A percentile compares a stretch with the other conserved stretches of the same genome.
Evolutionary conservation across 2,797 vertebrate genomes (phyloP).

Genomic region (Tokudaia muenninki): DNA sequence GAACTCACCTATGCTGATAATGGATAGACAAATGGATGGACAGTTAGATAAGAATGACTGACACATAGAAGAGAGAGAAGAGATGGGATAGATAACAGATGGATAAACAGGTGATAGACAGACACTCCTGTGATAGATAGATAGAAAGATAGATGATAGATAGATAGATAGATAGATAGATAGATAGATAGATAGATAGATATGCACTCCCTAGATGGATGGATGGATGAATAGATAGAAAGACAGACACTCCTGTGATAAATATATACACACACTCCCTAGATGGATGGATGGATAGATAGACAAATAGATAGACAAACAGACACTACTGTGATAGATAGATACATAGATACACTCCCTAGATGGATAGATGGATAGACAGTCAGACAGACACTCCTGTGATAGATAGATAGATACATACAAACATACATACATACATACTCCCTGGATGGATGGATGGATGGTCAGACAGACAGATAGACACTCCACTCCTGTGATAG

Average conservation of each 20-base stretch:
- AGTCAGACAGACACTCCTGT: too few species aligned
- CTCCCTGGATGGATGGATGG: too few species aligned
- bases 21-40: neutral
- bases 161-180: neutral
- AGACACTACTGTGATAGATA: too few species aligned
- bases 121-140: neutral
- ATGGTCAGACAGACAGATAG: too few species aligned
- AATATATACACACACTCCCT: neutral
- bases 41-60: neutral
- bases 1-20: neutral
- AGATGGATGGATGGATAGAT: neutral
- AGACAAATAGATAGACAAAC: neutral
- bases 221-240: neutral
- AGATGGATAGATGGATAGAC: neutral
- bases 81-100: neutral
- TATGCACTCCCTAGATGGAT: neutral
- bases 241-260: too few species aligned
- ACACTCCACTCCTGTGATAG: too few species aligned
- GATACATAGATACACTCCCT: too few species aligned
- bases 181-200: neutral
- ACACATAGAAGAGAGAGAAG: neutral
- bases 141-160: neutral
- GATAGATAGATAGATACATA: too few species aligned
- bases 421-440: too few species aligned
- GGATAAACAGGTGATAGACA: neutral